Percentiles rank a stretch among this genome's conserved stretches.
phyloP scores from a whole-genome alignment of 2,888 invertebrate genomes.

The Pristionchus japonicus region DNA sequence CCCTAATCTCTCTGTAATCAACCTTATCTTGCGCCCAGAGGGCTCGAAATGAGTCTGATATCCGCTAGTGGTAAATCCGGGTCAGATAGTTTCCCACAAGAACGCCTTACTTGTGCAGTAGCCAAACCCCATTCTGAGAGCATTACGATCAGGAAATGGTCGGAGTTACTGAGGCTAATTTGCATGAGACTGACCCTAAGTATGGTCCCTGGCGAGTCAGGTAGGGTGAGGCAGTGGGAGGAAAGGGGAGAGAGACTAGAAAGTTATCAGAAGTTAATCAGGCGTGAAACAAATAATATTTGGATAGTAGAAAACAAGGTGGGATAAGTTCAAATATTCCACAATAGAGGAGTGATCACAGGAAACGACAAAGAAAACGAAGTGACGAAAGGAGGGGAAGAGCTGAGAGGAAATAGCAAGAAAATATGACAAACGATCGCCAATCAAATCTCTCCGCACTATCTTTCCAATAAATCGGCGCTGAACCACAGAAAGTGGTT shows the following conservation, averaged over 20 bases:
- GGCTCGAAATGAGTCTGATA: neutral
- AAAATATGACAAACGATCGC: neutral
- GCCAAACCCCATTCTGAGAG: neutral
- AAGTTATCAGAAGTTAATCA: neutral
- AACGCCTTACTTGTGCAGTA: neutral
- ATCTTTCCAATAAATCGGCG: slow-evolving; percentile 19
- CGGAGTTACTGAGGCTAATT: neutral
- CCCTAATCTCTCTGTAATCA: neutral
- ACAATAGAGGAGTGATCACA: neutral
- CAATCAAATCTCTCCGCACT: neutral
- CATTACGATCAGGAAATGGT: neutral
- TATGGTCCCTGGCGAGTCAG: neutral
- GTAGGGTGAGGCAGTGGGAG: neutral
- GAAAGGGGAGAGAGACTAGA: neutral
- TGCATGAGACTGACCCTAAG: neutral
- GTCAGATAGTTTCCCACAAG: neutral
- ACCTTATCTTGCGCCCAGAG: neutral
- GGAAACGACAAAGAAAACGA: neutral
- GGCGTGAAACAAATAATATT: neutral
- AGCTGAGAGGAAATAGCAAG: neutral
- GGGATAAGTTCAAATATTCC: neutral
- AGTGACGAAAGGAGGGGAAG: neutral
- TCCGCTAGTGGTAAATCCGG: neutral
- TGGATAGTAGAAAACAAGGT: neutral
- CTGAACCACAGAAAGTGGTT: neutral